Percentiles rank a stretch among this genome's conserved stretches.
Conservation (phyloP, 2,113 vertebrate species). For the Dromaius novaehollandiae region DNA sequence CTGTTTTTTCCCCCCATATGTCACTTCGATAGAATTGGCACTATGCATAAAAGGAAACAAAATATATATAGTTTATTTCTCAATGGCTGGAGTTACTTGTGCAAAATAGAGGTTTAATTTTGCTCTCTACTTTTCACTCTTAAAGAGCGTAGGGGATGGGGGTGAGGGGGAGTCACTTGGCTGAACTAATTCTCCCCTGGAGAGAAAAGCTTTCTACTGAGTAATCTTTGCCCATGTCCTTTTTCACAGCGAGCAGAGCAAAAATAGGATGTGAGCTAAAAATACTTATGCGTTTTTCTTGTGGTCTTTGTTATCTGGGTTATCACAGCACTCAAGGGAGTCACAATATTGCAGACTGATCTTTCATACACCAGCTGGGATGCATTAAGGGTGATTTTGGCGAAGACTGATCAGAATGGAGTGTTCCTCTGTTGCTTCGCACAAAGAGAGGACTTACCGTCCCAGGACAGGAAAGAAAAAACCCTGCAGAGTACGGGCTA, state of each 20-base stretch:
- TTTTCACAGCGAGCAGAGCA: neutral
- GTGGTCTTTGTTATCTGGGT: neutral
- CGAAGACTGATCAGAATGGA: neutral
- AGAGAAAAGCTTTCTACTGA: neutral
- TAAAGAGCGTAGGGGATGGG: fast-evolving
- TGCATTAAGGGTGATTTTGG: neutral
- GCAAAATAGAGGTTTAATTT: neutral
- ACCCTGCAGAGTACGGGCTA: fast-evolving
- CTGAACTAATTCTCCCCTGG: neutral
- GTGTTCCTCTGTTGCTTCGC: neutral
- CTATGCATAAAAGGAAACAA: neutral
- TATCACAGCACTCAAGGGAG: neutral
- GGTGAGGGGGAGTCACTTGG: neutral
- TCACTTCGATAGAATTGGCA: neutral
- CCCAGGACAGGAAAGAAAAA: neutral
- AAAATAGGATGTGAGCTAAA: neutral
- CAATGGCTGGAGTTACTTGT: neutral
- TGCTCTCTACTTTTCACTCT: neutral
- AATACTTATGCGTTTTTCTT: neutral
- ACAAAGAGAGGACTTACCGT: fast-evolving
- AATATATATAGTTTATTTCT: neutral
- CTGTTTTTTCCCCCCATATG: neutral
- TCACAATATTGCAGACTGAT: neutral
- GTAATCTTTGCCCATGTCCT: neutral
- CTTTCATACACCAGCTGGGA: neutral